Evolutionary conservation across 2,797 vertebrate genomes (phyloP), one percentile per base, ranked within the genome.

Genomic region (Hemibagrus guttatus): DNA sequence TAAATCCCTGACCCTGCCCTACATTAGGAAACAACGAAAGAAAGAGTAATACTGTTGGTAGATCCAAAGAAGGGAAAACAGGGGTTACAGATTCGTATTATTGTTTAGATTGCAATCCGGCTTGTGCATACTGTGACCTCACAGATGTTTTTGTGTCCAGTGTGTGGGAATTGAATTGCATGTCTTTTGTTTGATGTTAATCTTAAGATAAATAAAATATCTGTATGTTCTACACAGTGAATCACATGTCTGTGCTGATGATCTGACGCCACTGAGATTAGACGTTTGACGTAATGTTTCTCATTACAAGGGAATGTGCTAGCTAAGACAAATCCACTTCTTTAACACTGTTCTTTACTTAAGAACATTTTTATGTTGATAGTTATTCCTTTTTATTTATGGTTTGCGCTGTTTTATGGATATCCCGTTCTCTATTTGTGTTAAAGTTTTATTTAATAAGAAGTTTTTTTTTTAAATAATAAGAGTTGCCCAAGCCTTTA

Each of bases 1-100:
- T 95, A 95, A 95, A 95, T 94, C 93, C 90, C 89, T 92, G 91
- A 92, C 92, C 93, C 92, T 95, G 95, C 91, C 95, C 94, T 94
- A 95, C 94, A 95, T 96, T 94, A 94, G 89, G 89, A 89, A 91
- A 93, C 91, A 91, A 92, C 93, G 93, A 89, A 91, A 93, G 93
- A 88, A 92, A 90, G 81, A 83, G 88, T 93, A 93, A 93, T 93
- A 91, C 89, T 83, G 89, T 92, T 90, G 91, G 92, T 93, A 91
- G 68, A 56, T 85, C 69, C 64, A 85, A 63, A 76, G 39, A 64
- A 66, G 21, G 49, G 72, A 26, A 26, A 80, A 85, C 61, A 0
- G 66, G 64, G 80, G 84, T 84, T 87, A 84, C 28, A 6, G 28
- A 49, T 58, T 71, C 31, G 46, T 68, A 81, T 69, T 52, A 71